phyloP scores from a whole-genome alignment of 1,140 invertebrate species.

The Nasonia vitripennis region DNA sequence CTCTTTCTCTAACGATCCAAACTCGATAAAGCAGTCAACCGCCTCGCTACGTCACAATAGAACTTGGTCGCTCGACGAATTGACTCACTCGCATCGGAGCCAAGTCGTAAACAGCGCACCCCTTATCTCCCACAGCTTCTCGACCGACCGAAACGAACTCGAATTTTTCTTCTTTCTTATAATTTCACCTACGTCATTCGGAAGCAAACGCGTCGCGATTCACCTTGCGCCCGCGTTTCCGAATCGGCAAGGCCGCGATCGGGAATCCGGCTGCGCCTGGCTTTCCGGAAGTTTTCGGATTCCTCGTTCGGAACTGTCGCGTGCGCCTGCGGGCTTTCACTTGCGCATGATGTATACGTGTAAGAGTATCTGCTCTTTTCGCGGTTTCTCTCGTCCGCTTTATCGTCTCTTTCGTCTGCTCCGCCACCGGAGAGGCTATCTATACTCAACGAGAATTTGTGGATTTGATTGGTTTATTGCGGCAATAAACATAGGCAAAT shows the following conservation, averaged over 20 bases:
- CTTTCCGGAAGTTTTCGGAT: slow-evolving; percentile 45
- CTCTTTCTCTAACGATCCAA: background rate
- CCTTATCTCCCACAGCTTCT: no score
- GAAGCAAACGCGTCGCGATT: background rate
- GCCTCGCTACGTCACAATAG: no score
- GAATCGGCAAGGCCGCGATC: slow-evolving; percentile 21
- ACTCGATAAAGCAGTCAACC: background rate
- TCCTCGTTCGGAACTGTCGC: slow-evolving; percentile 20
- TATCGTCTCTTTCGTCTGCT: background rate
- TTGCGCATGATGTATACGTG: background rate
- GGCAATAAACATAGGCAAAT: background rate
- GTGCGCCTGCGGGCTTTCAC: slow-evolving; percentile 49
- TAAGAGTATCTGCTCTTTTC: background rate
- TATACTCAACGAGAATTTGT: background rate
- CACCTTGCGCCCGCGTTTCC: slow-evolving; percentile 9
- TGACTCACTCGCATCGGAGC: background rate
- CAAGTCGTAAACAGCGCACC: no score
- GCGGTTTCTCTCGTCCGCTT: background rate
- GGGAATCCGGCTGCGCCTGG: slow-evolving; percentile 34
- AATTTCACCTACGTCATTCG: background rate
- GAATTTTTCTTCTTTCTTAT: no score
- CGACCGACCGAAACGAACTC: no score
- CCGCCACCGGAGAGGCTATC: no score
- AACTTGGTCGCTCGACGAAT: background rate
- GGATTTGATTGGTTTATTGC: background rate